Evolutionary conservation across 2,888 invertebrate species (phyloP), one percentile per base, ranked within the genome.

Genomic region (Endotricha flammealis): DNA sequence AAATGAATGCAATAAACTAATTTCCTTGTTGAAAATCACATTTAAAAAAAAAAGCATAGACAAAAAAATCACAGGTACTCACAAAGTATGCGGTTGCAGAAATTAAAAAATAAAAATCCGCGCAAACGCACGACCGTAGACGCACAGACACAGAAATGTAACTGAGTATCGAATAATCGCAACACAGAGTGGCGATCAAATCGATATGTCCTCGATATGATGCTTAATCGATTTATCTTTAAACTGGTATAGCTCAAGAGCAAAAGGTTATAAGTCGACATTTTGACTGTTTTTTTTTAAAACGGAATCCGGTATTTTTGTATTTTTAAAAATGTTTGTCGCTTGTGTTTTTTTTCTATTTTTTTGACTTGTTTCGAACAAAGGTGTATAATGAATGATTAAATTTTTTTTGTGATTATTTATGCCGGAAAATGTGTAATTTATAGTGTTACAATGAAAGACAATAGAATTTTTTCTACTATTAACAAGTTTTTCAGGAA

Each of bases 211-310:
- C 20, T 20, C 20, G 20, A 20, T 20, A 20, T 20, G 6, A 20
- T 20, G 20, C n/a, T 20, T 20, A 20, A 20, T 20, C 20, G 20
- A 20, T 20, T 8, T 8, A 20, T 20, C 20, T 20, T 6, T 20
- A 20, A 20, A 20, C 20, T 20, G 20, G 20, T 20, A 20, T 20
- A 20, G 20, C 20, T 20, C 47, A 32, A 38, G 34, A 28, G 29
- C 28, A 35, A 35, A 35, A 35, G 35, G 35, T 35, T 29, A 35
- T 23, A 35, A 23, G 29, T 29, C 32, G 17, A 27, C 32, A 33
- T 33, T 33, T 25, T 12, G 17, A 24, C 27, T 27, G 24, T 32
- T 32, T 29, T 10, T 16, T 12, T 7, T 11, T 12, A 12, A 20
- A 20, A n/a, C 13, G 13, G 12, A 23, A 33, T 33, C 32, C 32